A percentile compares a stretch with the other conserved stretches of the same genome.
phyloP scores from a whole-genome alignment of 2,113 vertebrate genomes.

The Thamnophis sirtalis region DNA sequence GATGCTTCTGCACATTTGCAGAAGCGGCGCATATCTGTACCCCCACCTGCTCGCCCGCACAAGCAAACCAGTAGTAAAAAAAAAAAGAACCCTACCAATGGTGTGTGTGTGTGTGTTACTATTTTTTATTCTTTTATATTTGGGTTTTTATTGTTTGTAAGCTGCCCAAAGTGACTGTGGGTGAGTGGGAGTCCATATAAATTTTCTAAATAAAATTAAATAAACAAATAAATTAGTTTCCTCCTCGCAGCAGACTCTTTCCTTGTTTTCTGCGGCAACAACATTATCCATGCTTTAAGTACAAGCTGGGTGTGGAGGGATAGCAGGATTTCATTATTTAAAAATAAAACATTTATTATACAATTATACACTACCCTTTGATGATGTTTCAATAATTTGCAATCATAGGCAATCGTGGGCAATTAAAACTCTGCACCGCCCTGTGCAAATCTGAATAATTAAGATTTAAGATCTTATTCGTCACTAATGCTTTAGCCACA shows the following conservation, averaged over 20 bases:
- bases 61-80: no score
- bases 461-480: neutral
- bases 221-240: neutral
- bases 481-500: neutral
- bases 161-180: neutral
- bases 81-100: no score
- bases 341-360: neutral
- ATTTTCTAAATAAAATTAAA: neutral
- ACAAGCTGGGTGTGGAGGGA: neutral
- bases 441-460: neutral
- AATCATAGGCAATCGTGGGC: neutral
- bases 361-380: neutral
- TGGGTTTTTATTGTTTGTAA: no score
- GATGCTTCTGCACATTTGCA: no score
- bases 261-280: neutral
- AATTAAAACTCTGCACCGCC: neutral
- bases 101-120: neutral
- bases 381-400: neutral
- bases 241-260: neutral
- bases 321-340: neutral
- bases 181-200: no score
- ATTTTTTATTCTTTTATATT: neutral
- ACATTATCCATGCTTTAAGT: neutral
- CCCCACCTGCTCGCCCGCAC: no score
- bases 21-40: no score